These are phyloP conservation scores for Cnemophilus loriae DNA, from an alignment of 2,113 vertebrate genomes.

Conservation along the genomic window DNA sequence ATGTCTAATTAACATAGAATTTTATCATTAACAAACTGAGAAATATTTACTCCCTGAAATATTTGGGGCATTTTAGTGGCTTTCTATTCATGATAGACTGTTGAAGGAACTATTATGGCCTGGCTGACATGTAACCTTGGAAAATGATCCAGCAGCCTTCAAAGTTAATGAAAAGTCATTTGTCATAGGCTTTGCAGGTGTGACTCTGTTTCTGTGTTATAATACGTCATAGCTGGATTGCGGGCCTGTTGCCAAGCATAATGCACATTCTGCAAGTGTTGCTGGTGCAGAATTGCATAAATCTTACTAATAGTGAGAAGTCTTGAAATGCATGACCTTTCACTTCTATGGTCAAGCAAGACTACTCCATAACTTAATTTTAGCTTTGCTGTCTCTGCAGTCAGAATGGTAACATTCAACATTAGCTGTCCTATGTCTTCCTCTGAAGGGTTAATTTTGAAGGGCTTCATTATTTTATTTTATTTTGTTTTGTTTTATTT, in stretches of 20 bases:
- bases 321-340: slow-evolving; percentile 42
- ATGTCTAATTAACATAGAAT: slow-evolving; percentile 76
- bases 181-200: slow-evolving; percentile 81
- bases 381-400: neutral
- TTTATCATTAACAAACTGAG: slow-evolving; percentile 80
- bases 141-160: slow-evolving; percentile 73
- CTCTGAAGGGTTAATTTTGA: neutral
- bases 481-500: neutral
- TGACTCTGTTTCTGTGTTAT: slow-evolving; percentile 74
- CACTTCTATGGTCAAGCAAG: slow-evolving; percentile 32
- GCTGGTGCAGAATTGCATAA: slow-evolving; percentile 11
- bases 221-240: slow-evolving; percentile 31
- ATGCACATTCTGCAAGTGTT: slow-evolving; percentile 37
- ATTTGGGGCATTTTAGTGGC: slow-evolving; percentile 71
- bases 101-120: slow-evolving; percentile 78
- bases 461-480: neutral
- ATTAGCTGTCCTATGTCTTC: neutral
- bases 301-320: slow-evolving; percentile 6
- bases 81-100: slow-evolving; percentile 65
- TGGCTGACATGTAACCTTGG: slow-evolving; percentile 71
- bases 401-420: neutral
- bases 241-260: slow-evolving; percentile 34
- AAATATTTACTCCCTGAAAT: slow-evolving; percentile 72
- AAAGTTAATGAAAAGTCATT: slow-evolving; percentile 83
- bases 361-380: slow-evolving; percentile 2